A percentile compares a stretch with the other conserved stretches of the same genome.
These are phyloP conservation scores for Lasioglossum vierecki DNA, from an alignment of 2,888 invertebrate genomes.

Conservation along the genomic window DNA sequence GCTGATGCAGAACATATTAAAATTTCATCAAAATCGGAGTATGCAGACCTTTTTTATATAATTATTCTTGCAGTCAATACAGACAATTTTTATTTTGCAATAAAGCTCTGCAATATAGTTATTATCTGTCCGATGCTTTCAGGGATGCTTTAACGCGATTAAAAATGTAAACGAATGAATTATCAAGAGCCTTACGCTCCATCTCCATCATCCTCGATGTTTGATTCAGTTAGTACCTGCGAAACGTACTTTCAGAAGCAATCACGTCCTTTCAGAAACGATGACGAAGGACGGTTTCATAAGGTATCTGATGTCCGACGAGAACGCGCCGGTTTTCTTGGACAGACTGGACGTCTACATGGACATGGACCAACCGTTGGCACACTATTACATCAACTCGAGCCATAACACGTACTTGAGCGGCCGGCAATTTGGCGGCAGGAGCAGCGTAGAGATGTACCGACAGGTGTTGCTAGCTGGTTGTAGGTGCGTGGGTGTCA, in stretches of 20 bases:
- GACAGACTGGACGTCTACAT: conserved; percentile 98
- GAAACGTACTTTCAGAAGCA: conserved; percentile 71
- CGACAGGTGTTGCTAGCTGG: conserved; percentile 98
- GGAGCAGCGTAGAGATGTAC: conserved; percentile 99
- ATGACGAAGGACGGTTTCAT: conserved; percentile 98
- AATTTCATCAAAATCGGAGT: too few species aligned
- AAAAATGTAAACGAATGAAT: too few species aligned
- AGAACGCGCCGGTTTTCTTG: conserved; percentile 99
- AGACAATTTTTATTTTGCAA: too few species aligned
- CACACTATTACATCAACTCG: conserved; percentile 99
- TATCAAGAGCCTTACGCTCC: neutral
- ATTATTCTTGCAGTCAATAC: too few species aligned
- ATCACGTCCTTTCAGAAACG: conserved; percentile 86
- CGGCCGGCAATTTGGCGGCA: conserved; percentile 98
- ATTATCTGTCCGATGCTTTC: too few species aligned
- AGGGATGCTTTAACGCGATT: too few species aligned
- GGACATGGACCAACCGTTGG: conserved; percentile 99
- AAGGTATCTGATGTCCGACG: conserved; percentile 99
- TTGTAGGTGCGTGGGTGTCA: conserved; percentile 89
- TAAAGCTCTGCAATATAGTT: too few species aligned
- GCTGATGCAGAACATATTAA: too few species aligned
- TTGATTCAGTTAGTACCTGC: conserved; percentile 51
- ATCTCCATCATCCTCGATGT: neutral
- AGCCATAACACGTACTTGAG: conserved; percentile 98
- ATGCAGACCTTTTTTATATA: too few species aligned